These are phyloP conservation scores for Nipponacmea schrenckii DNA, from an alignment of 2,888 invertebrate genomes.

Conservation along the genomic window DNA sequence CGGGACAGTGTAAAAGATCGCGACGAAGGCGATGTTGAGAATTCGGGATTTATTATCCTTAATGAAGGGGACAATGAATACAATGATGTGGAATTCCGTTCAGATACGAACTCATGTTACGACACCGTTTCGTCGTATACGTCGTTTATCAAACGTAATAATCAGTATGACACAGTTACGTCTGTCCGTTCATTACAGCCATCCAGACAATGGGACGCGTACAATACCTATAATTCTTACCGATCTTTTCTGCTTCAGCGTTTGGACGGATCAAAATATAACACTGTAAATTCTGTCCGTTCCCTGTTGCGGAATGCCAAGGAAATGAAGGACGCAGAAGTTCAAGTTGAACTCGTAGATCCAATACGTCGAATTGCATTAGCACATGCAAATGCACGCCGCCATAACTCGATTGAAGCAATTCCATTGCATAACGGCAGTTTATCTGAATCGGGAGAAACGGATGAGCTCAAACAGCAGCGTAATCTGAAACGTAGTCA, in stretches of 20 bases:
- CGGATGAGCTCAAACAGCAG: too few relatives aligned
- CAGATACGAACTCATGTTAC: background rate
- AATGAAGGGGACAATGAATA: background rate
- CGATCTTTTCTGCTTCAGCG: background rate
- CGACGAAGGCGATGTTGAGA: background rate
- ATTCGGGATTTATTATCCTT: background rate
- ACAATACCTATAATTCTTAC: constrained; percentile 3
- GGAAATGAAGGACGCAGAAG: background rate
- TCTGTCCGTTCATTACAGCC: background rate
- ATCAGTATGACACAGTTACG: background rate
- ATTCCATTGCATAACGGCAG: too few relatives aligned
- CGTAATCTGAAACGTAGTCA: too few relatives aligned
- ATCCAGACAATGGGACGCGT: background rate
- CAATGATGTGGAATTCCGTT: background rate
- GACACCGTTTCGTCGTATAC: background rate
- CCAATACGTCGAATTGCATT: too few relatives aligned
- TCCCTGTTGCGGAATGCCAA: background rate
- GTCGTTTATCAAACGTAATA: background rate
- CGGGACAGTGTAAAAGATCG: background rate
- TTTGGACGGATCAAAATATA: background rate
- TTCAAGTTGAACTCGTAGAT: background rate
- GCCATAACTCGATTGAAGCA: too few relatives aligned
- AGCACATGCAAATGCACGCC: too few relatives aligned
- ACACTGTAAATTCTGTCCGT: background rate
- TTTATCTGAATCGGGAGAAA: too few relatives aligned